phyloP scores from a whole-genome alignment of 2,888 invertebrate genomes.

The Agrochola litura region DNA sequence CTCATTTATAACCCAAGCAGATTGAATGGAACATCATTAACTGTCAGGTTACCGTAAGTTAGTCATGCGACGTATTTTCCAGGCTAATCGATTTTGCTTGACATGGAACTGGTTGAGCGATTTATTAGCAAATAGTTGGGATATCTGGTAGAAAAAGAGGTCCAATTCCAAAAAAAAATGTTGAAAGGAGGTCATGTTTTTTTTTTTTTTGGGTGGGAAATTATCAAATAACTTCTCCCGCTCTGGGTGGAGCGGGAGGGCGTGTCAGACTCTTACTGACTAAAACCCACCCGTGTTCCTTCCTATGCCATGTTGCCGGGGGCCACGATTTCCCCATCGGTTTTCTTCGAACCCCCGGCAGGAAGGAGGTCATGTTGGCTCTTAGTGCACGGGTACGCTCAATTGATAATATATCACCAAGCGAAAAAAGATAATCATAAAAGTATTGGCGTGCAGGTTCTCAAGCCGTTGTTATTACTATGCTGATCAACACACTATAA shows the following conservation, averaged over 20 bases:
- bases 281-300: no score
- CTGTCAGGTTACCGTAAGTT: neutral
- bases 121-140: neutral
- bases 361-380: neutral
- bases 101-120: neutral
- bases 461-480: neutral
- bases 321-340: no score
- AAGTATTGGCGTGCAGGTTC: neutral
- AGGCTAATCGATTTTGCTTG: neutral
- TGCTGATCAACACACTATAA: neutral
- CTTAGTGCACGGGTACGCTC: neutral
- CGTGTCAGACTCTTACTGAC: no score
- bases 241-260: no score
- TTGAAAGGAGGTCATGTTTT: neutral
- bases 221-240: no score
- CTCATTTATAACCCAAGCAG: slow-evolving; percentile 25
- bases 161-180: neutral
- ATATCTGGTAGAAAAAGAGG: neutral
- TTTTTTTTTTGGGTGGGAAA: no score
- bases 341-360: no score
- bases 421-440: neutral
- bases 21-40: neutral
- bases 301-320: no score
- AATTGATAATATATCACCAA: neutral
- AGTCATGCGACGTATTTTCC: neutral